Evolutionary conservation across 2,797 vertebrate genomes (phyloP).

Genomic region (Etheostoma nigrum): DNA sequence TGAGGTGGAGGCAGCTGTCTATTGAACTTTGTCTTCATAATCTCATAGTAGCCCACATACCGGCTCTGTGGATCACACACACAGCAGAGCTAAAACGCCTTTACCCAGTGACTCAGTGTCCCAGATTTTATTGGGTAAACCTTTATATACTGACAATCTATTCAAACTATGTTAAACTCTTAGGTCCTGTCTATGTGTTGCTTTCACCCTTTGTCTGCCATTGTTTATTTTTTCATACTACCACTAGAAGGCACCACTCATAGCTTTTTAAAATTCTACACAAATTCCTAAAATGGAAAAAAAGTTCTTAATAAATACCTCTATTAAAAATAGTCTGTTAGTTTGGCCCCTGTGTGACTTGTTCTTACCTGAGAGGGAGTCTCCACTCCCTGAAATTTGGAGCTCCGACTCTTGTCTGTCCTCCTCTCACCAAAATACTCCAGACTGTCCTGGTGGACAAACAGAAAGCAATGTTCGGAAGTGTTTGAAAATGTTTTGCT

Average conservation of each 20-base stretch:
- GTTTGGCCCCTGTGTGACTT: not conserved
- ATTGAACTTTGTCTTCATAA: slow-evolving; percentile 90
- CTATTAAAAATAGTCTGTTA: not conserved
- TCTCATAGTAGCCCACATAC: slow-evolving; percentile 95
- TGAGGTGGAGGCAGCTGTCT: slow-evolving; percentile 88
- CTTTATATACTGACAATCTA: not conserved
- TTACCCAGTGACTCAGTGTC: not conserved
- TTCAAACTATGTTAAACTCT: not conserved
- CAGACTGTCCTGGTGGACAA: slow-evolving; percentile 88
- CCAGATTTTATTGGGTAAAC: not conserved
- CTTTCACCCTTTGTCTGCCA: not conserved
- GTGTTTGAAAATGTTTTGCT: not conserved
- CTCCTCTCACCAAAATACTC: slow-evolving; percentile 94
- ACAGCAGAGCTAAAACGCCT: not conserved
- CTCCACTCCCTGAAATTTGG: slow-evolving; percentile 96
- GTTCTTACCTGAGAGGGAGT: slow-evolving; percentile 94
- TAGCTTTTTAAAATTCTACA: not conserved
- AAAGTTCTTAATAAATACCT: not conserved
- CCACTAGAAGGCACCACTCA: slow-evolving; percentile 18
- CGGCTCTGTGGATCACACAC: slow-evolving; percentile 86
- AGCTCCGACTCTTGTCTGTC: slow-evolving; percentile 92
- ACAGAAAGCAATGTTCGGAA: not conserved
- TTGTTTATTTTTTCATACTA: not conserved
- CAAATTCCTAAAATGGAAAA: not conserved
- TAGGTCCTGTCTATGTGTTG: not conserved